A percentile compares a stretch with the other conserved stretches of the same genome.
These are phyloP conservation scores for Myripristis jacobus DNA, from an alignment of 2,797 vertebrate genomes.

Conservation along the genomic window DNA sequence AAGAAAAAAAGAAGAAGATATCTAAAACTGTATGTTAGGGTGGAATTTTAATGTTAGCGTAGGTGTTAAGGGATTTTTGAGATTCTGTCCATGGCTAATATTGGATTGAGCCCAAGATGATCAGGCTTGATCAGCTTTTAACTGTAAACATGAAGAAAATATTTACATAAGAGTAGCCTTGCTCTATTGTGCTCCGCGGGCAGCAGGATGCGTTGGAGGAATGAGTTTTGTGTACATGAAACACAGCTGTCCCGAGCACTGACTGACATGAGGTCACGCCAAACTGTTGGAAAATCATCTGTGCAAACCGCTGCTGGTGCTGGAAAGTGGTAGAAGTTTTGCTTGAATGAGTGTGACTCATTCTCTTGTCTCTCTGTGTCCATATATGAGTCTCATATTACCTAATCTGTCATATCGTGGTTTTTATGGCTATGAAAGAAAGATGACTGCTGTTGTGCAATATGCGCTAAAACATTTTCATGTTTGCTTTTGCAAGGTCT, in stretches of 20 bases:
- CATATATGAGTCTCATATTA: not conserved
- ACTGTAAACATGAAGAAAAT: constrained; percentile 74
- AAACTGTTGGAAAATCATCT: constrained; percentile 42
- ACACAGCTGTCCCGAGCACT: constrained; percentile 48
- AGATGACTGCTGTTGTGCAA: too few species aligned
- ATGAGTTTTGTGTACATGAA: constrained; percentile 60
- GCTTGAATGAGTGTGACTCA: not conserved
- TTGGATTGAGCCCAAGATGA: constrained; percentile 35
- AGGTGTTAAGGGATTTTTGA: not conserved
- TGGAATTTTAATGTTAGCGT: not conserved
- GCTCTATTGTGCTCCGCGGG: constrained; percentile 63
- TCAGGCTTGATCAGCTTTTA: constrained; percentile 46
- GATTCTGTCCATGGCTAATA: constrained; percentile 22
- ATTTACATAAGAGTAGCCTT: constrained; percentile 70
- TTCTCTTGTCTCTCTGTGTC: not conserved
- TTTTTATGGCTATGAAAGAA: too few species aligned
- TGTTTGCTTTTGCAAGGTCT: not conserved
- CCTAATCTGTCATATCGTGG: too few species aligned
- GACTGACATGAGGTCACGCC: constrained; percentile 58
- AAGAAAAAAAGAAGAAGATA: too few species aligned
- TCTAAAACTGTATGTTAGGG: too few species aligned
- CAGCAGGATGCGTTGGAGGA: constrained; percentile 66
- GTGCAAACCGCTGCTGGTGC: constrained; percentile 5
- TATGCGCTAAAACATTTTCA: not conserved
- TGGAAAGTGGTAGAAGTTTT: not conserved